Evolutionary conservation across 2,797 vertebrate genomes (phyloP).

Genomic region (Melanotaenia pygmaea): DNA sequence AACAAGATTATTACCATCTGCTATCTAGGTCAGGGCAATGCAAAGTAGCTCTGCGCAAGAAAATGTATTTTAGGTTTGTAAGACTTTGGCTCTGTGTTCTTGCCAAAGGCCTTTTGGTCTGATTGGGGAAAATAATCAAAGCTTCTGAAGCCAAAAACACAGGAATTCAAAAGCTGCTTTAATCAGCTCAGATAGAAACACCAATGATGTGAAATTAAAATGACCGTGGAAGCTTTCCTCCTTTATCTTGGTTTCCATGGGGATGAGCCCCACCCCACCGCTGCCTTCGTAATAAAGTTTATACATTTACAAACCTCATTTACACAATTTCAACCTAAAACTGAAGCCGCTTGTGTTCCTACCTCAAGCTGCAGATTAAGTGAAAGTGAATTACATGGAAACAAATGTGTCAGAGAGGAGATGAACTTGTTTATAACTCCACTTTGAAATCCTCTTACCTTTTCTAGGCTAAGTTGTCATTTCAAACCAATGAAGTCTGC

Average conservation of each 20-base stretch:
- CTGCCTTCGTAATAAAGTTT: not conserved
- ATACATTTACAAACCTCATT: not conserved
- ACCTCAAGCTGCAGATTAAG: not conserved
- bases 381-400: not conserved
- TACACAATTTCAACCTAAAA: not conserved
- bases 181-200: not conserved
- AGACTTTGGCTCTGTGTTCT: slow-evolving; percentile 8
- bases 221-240: not conserved
- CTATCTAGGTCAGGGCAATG: slow-evolving; percentile 45
- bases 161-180: slow-evolving; percentile 19
- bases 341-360: not conserved
- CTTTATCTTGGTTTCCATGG: not conserved
- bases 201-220: not conserved
- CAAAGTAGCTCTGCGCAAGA: slow-evolving; percentile 5
- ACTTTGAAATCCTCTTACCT: not conserved
- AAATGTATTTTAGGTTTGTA: slow-evolving; percentile 31
- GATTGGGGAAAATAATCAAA: slow-evolving; percentile 18
- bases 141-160: slow-evolving; percentile 3
- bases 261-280: not conserved
- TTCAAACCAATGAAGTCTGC: not conserved
- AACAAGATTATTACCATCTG: slow-evolving; percentile 40
- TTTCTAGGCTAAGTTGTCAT: not conserved
- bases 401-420: not conserved
- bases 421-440: not conserved
- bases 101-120: slow-evolving; percentile 12